Base-by-base conservation (phyloP, 30 jellyfish, hydroid and myxozoan genomes). In the Mastigias papua region DNA sequence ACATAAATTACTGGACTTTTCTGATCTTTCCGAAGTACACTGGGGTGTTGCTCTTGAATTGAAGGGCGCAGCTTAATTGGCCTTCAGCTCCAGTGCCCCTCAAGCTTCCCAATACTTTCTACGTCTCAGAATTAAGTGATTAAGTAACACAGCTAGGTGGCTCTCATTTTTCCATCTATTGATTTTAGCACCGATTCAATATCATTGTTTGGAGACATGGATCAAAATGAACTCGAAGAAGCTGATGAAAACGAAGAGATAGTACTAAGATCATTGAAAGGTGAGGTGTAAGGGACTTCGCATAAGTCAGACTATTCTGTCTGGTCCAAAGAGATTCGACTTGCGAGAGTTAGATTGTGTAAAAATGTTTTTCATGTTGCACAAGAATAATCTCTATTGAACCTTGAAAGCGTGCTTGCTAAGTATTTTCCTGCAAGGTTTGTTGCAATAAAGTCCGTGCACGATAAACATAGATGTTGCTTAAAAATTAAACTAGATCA, bases 171-270 rank as follows among this genome's bases (percentile, higher is more conserved):
- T 3, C 10, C 5, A 37, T 28, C n/a, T 37, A 30, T 73, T 10
- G 11, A 7, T 51, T 72, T 13, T 74, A 85, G 94, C 51, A 73
- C 94, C 20, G 94, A 85, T 75, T 85, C 94, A 0, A 75, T 85
- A 3, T 85, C 94, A 58, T 26, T 85, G 76, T 62, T 85, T 60
- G 94, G 72, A 9, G 94, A 33, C 42, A 73, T 27, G 68, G 88
- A 73, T 17, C 88, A 85, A 5, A 73, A 20, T 2, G 81, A 20
- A n/a, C 27, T 33, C 33, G 68, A 31, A 25, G 94, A 85, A 9
- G 88, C 67, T 0, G 94, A 85, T 31, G 79, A 85, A 50, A 85
- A 37, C 30, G 94, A 85, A 61, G 94, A 85, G 66, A 62, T 81
- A 28, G 94, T 85, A 1, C 73, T 85, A 27, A 23, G 72, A 75